phyloP scores from a whole-genome alignment of 2,113 vertebrate genomes.

The Pseudonaja textilis region DNA sequence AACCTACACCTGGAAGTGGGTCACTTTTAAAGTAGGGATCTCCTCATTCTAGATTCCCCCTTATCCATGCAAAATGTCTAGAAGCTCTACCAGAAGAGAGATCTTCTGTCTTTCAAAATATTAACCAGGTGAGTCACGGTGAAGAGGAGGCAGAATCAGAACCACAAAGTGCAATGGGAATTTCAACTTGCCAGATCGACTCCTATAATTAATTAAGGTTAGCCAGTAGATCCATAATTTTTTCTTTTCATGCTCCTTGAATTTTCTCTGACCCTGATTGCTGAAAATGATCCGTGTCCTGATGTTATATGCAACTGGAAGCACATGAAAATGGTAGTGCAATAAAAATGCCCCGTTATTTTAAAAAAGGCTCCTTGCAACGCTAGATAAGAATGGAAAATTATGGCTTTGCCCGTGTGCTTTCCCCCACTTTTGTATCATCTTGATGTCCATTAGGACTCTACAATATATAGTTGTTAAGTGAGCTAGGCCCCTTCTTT shows the following conservation, averaged over 20 bases:
- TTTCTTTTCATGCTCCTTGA: background rate
- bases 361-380: background rate
- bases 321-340: background rate
- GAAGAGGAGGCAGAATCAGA: background rate
- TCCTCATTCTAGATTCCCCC: background rate
- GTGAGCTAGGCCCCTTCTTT: background rate
- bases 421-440: background rate
- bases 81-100: background rate
- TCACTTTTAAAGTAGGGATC: background rate
- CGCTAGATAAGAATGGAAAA: background rate
- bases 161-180: background rate
- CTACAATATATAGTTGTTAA: background rate
- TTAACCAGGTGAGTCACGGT: background rate
- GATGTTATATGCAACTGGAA: background rate
- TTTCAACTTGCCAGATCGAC: background rate
- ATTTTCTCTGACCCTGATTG: background rate
- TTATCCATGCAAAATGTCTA: background rate
- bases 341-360: background rate
- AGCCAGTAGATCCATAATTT: background rate
- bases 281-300: background rate
- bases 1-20: background rate
- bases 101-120: background rate
- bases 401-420: background rate
- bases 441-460: background rate
- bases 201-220: no score